Evolutionary conservation across 2,797 vertebrate species (phyloP), one percentile per base, ranked within the genome.

Genomic region (Myotis pilosus): DNA sequence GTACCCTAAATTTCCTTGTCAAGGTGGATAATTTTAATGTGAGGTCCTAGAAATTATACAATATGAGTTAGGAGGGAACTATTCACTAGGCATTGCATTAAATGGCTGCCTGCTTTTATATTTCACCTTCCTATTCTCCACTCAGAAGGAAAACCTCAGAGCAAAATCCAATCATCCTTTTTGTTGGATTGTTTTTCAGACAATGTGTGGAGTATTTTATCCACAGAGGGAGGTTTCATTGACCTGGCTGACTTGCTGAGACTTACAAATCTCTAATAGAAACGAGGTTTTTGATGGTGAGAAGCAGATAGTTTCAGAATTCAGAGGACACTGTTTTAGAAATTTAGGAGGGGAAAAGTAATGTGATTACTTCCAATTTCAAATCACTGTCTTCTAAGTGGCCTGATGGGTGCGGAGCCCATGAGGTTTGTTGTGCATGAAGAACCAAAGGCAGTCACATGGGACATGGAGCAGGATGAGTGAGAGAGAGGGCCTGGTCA

Each of bases 131-230:
- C 25, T 38, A 30, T 72, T 95, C 41, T 92, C 88, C 22, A 86
- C 23, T 76, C 57, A 62, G 81, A 94, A 82, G 28, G 36, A 68
- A 94, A 93, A 82, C 22, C 44, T 44, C 44, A 92, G 78, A 86
- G 78, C 44, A 90, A 93, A 94, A 68, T 51, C n/a, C 20, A 90
- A 49, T 95, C 47, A 91, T 47, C 79, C 38, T 83, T 88, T 94
- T 89, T 51, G 36, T 75, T 49, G 69, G 41, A 47, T 78, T 92
- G 23, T 92, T 91, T 87, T 87, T 44, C 47, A 75, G 69, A 94
- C 60, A 23, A 94, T 72, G 44, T 91, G 33, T 82, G 62, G 11
- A 53, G 22, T 81, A 64, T 93, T 94, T 91, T 82, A 51, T 3
- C 20, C 55, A 75, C n/a, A 55, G 64, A 74, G 28, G 25, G 33